Evolutionary conservation across 2,113 vertebrate genomes (phyloP).

Genomic region (Taurulus bubalis): DNA sequence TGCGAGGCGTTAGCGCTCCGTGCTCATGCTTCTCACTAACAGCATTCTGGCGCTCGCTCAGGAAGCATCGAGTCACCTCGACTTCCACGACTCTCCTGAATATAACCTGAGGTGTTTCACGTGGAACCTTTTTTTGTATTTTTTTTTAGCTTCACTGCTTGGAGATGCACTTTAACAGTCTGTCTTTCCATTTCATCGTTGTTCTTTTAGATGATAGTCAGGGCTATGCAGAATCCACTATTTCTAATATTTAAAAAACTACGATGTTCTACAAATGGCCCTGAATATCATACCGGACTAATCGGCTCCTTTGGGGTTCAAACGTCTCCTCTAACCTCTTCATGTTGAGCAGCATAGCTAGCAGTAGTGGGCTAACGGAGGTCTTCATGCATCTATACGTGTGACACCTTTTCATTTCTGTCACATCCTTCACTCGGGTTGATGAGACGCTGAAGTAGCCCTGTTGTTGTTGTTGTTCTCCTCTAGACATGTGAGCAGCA

Average conservation of each 20-base stretch:
- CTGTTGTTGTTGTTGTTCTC: background rate
- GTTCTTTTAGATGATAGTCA: slow-evolving; percentile 61
- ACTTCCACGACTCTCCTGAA: slow-evolving; percentile 12
- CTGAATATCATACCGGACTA: slow-evolving; percentile 58
- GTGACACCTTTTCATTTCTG: background rate
- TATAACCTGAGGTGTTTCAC: background rate
- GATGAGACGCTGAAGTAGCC: background rate
- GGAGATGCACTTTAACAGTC: slow-evolving; percentile 40
- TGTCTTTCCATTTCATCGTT: slow-evolving; percentile 64
- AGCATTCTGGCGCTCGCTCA: slow-evolving; percentile 27
- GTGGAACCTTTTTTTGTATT: background rate
- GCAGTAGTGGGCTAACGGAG: slow-evolving; percentile 38
- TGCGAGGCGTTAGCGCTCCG: background rate
- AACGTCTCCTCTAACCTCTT: slow-evolving; percentile 46
- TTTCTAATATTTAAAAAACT: background rate
- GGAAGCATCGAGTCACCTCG: slow-evolving; percentile 22
- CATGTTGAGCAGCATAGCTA: slow-evolving; percentile 50
- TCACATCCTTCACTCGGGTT: background rate
- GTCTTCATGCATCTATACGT: slow-evolving; percentile 42
- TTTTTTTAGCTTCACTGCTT: slow-evolving; percentile 46
- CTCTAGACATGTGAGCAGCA: slow-evolving; percentile 95
- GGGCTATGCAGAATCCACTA: slow-evolving; percentile 46
- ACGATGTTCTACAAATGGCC: slow-evolving; percentile 8
- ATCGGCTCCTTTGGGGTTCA: slow-evolving; percentile 19
- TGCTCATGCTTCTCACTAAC: slow-evolving; percentile 77